Evolutionary conservation across 2,797 vertebrate species (phyloP).

Genomic region (Podarcis siculus): DNA sequence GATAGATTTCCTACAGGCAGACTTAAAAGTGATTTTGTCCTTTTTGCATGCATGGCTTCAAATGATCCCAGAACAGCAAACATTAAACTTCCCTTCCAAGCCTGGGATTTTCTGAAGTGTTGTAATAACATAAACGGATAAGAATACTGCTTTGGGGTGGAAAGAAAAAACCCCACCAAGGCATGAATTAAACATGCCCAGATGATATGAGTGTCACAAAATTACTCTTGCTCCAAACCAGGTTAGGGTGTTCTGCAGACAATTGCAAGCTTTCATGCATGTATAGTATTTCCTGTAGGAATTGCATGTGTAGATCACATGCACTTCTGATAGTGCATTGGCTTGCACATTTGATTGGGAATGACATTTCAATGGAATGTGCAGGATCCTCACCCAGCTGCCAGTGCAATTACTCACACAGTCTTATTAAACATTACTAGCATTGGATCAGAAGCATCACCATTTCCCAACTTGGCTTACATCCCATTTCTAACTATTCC

Average conservation of each 20-base stretch:
- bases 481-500: constrained; percentile 28
- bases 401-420: not conserved
- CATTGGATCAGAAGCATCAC: constrained; percentile 20
- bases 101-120: constrained; percentile 74
- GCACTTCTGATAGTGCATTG: not conserved
- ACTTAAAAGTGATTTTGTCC: constrained; percentile 90
- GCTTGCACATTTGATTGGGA: not conserved
- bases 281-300: not conserved
- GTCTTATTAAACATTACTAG: not conserved
- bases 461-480: constrained; percentile 45
- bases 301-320: not conserved
- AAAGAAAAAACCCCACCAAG: constrained; percentile 24
- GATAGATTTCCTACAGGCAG: constrained; percentile 86
- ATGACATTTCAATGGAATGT: not conserved
- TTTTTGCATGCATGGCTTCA: constrained; percentile 89
- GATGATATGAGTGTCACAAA: constrained; percentile 53
- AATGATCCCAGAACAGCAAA: constrained; percentile 89
- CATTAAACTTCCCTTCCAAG: constrained; percentile 81
- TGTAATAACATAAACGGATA: constrained; percentile 78
- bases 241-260: not conserved
- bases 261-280: not conserved
- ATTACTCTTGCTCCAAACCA: not conserved
- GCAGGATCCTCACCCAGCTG: not conserved
- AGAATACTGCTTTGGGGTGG: constrained; percentile 55
- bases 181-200: constrained; percentile 60